phyloP scores from a whole-genome alignment of 1,140 invertebrate species.

The Leptopilina clavipes region DNA sequence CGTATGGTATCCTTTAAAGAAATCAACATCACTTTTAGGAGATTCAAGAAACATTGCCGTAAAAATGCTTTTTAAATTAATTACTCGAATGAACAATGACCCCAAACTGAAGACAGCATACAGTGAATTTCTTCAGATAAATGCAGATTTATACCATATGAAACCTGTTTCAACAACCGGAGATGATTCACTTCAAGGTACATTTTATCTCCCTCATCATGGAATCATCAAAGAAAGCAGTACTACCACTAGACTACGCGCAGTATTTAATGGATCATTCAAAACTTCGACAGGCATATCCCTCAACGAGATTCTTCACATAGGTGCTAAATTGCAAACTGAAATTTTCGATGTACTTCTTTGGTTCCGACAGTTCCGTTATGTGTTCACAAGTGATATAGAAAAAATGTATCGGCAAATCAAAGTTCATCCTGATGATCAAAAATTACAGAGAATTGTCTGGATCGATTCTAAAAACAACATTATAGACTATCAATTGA shows the following conservation, averaged over 20 bases:
- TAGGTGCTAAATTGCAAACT: background rate
- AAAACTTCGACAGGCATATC: background rate
- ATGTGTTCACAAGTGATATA: conserved; percentile 36
- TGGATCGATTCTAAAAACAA: background rate
- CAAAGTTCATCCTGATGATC: background rate
- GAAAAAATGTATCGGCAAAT: conserved; percentile 42
- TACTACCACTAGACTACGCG: conserved; percentile 3
- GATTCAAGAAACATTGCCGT: background rate
- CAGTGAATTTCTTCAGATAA: background rate
- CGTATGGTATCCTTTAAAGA: background rate
- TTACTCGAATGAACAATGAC: background rate
- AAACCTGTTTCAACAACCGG: background rate
- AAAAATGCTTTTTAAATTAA: background rate
- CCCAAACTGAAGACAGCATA: background rate
- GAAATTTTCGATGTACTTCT: background rate
- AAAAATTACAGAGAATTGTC: conserved; percentile 25
- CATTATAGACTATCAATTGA: background rate
- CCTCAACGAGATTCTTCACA: background rate
- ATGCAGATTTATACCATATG: background rate
- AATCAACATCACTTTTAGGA: background rate
- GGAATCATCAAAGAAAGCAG: background rate
- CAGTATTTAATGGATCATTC: background rate
- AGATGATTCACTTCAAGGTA: background rate
- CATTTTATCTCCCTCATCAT: conserved; percentile 17
- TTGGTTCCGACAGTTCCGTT: conserved; percentile 3